Conservation (phyloP, 1,140 invertebrate genomes). For the Magallana angulata region DNA sequence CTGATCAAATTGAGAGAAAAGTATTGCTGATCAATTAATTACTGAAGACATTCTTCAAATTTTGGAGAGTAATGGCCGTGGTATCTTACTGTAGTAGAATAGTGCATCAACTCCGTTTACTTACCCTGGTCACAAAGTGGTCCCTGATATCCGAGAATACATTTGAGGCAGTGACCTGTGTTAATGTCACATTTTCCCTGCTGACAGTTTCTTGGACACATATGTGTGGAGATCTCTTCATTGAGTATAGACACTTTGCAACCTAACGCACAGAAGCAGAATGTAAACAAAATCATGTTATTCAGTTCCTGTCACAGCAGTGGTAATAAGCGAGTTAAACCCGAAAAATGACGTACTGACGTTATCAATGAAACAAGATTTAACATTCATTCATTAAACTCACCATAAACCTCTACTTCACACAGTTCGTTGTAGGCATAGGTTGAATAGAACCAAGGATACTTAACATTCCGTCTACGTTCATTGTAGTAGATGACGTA, state of each 20-base stretch:
- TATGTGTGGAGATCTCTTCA: neutral
- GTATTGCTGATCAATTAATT: no score
- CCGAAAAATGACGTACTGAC: neutral
- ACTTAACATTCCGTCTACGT: neutral
- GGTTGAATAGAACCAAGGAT: neutral
- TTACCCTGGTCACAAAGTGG: neutral
- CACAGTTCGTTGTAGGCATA: neutral
- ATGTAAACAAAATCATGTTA: neutral
- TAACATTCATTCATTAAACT: neutral
- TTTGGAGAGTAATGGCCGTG: no score
- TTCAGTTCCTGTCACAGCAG: neutral
- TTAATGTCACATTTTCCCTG: neutral
- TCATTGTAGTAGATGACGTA: constrained; percentile 1
- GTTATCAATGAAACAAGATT: neutral
- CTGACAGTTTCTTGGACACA: neutral
- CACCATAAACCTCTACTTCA: neutral
- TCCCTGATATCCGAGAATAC: neutral
- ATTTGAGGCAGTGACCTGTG: neutral
- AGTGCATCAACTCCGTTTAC: neutral
- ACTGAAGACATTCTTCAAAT: no score
- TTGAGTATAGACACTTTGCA: neutral
- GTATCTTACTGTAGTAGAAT: no score
- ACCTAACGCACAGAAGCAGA: neutral
- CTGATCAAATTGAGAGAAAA: no score
- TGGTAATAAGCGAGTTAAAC: neutral